A percentile compares a stretch with the other conserved stretches of the same genome.
Conservation (phyloP, 2,888 invertebrate genomes). For the Heliconius cydno region DNA sequence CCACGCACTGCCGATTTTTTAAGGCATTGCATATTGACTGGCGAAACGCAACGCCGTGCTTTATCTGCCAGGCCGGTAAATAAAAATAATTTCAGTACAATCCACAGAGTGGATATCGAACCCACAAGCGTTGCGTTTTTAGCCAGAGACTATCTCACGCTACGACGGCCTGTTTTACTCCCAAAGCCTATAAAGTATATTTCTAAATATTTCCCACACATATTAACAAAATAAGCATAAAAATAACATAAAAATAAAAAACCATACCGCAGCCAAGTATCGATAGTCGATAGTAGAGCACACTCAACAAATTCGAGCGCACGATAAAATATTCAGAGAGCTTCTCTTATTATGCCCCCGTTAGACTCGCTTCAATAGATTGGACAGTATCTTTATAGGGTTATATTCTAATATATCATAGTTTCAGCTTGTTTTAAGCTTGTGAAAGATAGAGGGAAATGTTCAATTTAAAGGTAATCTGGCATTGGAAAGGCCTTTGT, state of each 20-base stretch:
- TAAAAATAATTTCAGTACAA: too few species aligned
- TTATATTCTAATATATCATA: neutral
- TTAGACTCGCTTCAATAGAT: constrained; percentile 21
- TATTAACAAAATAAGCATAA: neutral
- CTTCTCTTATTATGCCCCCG: constrained; percentile 35
- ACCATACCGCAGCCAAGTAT: constrained; percentile 15
- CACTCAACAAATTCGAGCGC: constrained; percentile 37
- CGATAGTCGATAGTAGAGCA: constrained; percentile 37
- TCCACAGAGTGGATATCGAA: too few species aligned
- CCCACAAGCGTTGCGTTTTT: too few species aligned
- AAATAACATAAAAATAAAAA: constrained; percentile 2
- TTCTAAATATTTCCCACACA: too few species aligned
- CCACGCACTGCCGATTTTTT: too few species aligned
- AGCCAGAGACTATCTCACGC: too few species aligned
- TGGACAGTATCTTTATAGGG: constrained; percentile 6
- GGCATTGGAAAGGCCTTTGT: too few species aligned
- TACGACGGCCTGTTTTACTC: too few species aligned
- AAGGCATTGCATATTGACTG: too few species aligned
- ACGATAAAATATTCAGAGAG: constrained; percentile 40
- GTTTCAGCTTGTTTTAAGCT: neutral
- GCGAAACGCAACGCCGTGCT: too few species aligned
- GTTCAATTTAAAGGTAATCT: neutral
- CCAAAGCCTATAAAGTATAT: too few species aligned
- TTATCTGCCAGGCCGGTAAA: too few species aligned
- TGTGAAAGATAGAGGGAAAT: neutral